Evolutionary conservation across 1,140 invertebrate species (phyloP).

Genomic region (Antheraea pernyi): DNA sequence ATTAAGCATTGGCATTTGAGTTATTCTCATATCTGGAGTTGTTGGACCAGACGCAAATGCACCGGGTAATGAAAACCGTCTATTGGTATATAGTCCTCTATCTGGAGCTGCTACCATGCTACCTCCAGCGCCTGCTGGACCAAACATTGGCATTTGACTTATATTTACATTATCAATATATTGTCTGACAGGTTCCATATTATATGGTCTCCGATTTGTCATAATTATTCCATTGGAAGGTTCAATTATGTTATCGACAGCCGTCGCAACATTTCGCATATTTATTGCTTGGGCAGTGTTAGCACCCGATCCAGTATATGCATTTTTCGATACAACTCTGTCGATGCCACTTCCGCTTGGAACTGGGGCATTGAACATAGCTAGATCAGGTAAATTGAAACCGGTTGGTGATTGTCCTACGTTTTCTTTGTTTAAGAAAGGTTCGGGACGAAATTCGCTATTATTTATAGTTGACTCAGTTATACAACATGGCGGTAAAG

Average conservation of each 20-base stretch:
- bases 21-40: background rate
- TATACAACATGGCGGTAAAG: background rate
- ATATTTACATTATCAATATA: background rate
- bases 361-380: background rate
- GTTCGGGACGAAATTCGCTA: background rate
- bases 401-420: background rate
- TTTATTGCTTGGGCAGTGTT: background rate
- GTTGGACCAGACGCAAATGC: background rate
- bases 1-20: background rate
- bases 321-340: background rate
- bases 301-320: background rate
- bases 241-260: too few species aligned
- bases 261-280: background rate
- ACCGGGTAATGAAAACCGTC: background rate
- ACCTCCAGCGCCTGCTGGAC: background rate
- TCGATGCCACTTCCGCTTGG: background rate
- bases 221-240: too few species aligned
- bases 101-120: background rate
- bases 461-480: background rate
- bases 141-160: constrained; percentile 6
- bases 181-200: background rate
- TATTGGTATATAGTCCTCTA: background rate
- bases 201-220: too few species aligned
- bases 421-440: background rate
- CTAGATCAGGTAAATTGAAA: background rate